These are phyloP conservation scores for Echeneis naucrates DNA, from an alignment of 2,797 vertebrate genomes.

Conservation along the genomic window DNA sequence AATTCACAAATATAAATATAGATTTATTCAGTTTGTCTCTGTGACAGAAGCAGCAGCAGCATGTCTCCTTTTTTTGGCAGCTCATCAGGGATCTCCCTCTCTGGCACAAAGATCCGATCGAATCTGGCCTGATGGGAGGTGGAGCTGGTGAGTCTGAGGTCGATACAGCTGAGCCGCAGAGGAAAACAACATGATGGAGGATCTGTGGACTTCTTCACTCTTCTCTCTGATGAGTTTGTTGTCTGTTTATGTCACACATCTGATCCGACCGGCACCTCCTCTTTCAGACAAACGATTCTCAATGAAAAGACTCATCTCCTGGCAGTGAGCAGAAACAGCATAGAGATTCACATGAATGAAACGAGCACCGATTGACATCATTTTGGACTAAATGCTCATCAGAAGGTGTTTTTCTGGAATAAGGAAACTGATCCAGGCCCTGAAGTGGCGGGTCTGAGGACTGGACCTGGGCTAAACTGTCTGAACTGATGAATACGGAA, in stretches of 20 bases:
- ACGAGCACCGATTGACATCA: background rate
- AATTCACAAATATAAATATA: constrained; percentile 74
- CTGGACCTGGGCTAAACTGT: background rate
- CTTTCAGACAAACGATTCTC: background rate
- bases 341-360: background rate
- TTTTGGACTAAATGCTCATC: background rate
- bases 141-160: constrained; percentile 28
- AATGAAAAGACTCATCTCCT: background rate
- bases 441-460: background rate
- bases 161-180: background rate
- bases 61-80: constrained; percentile 17
- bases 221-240: background rate
- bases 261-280: background rate
- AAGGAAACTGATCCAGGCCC: background rate
- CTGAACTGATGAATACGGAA: constrained; percentile 10
- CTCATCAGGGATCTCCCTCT: constrained; percentile 15
- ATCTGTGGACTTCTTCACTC: background rate
- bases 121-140: constrained; percentile 58
- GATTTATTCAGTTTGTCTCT: constrained; percentile 27
- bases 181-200: constrained; percentile 14
- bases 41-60: background rate
- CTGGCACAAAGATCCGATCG: constrained; percentile 23
- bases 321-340: constrained; percentile 8
- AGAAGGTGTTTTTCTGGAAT: background rate
- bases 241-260: too few species aligned